Base-by-base conservation (phyloP, 2,113 vertebrate species). In the Chaetura pelagica region DNA sequence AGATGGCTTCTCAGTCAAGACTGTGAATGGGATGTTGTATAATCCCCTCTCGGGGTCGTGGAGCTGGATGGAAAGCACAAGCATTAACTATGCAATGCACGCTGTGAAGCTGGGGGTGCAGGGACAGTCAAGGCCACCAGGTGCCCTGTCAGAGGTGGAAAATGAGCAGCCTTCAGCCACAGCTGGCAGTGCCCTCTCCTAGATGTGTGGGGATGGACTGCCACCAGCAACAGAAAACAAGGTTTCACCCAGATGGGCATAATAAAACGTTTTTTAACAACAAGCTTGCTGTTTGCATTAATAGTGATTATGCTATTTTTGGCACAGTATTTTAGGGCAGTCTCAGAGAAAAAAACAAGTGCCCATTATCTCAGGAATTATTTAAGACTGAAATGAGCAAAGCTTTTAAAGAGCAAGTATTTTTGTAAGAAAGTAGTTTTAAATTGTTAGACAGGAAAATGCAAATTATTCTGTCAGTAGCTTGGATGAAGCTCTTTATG, bases 11-110 rank as follows among this genome's bases (percentile, higher is more conserved):
- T 98, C 89, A 6, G 99, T 99, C 77, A 98, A 98, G 95, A 97
- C 97, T 4, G 97, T 99, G 93, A 97, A 92, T 20, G 99, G 99
- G 72, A 99, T 99, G 99, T 32, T 99, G 82, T 99, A 99, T 83
- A 99, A 99, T 87, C 99, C 99, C 1, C 55, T 99, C 23, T 98
- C 78, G 3, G 97, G 98, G 69, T 95, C 94, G 8, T 99, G 99
- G 99, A 98, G 97, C 87, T 99, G 99, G 99, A 97, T 69, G 44
- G 84, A 97, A 94, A 99, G 95, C 94, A 99, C 97, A 0, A 98
- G 98, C 72, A 87, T 99, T 75, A 99, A 99, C 97, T 99, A 99
- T 20, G 99, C 99, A 1, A 78, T 99, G 63, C 99, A 99, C 1
- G 99, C 99, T 1, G 87, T 99, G 85, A 99, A 98, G 89, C 66